Evolutionary conservation across 2,888 invertebrate genomes (phyloP).

Genomic region (Himalopsyche anomala): DNA sequence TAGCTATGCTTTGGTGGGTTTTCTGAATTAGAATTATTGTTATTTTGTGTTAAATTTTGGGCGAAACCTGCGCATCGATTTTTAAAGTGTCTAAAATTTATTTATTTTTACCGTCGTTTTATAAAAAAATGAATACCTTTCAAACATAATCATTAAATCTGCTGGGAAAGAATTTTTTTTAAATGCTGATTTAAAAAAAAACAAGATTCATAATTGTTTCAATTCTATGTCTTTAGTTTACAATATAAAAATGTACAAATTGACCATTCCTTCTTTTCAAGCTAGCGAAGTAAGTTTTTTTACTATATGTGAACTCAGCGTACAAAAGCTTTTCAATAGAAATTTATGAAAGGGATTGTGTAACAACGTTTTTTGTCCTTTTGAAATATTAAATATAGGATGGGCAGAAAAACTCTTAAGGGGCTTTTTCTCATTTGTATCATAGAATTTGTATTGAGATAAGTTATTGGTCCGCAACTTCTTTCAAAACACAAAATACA

Average conservation of each 20-base stretch:
- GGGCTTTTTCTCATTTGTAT: constrained; percentile 45
- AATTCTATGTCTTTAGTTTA: no score
- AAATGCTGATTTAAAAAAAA: no score
- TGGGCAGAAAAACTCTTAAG: neutral
- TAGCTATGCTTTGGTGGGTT: neutral
- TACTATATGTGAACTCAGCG: constrained; percentile 45
- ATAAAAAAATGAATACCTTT: no score
- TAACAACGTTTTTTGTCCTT: constrained; percentile 55
- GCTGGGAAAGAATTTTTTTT: no score
- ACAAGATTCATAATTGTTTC: no score
- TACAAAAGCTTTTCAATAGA: constrained; percentile 56
- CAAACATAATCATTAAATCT: no score
- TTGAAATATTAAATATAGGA: constrained; percentile 61
- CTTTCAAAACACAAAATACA: constrained; percentile 33
- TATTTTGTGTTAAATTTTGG: no score
- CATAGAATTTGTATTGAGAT: constrained; percentile 43
- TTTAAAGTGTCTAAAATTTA: no score
- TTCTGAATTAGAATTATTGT: no score
- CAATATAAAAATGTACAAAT: neutral
- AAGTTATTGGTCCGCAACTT: constrained; percentile 48
- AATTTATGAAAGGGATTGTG: constrained; percentile 59
- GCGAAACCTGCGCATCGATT: no score
- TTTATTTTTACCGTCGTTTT: no score
- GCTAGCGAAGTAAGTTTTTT: neutral
- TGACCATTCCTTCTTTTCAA: constrained; percentile 2